Base-by-base conservation (phyloP, 1,140 invertebrate genomes). In the Apis florea region DNA sequence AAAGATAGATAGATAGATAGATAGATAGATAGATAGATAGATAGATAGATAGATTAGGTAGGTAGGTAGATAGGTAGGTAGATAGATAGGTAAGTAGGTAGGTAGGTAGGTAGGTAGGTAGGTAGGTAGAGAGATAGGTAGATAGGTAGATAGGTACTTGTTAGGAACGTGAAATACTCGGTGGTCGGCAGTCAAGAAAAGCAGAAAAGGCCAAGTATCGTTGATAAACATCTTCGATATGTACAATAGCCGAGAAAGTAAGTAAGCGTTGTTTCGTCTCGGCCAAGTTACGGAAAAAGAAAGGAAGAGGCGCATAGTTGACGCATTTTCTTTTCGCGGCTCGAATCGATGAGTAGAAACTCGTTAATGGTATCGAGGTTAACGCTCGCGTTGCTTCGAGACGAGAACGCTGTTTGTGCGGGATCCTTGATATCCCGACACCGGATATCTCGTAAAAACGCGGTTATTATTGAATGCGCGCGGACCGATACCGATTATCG, bases 201-300 rank as follows among this genome's bases (percentile, higher is more conserved):
- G 56, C 77, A 85, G 59, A 56, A 59, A 80, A 67, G 58, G 53
- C 56, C 49, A 49, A 79, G 78, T 56, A 80, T 68, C 51, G 51
- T 82, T 73, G 83, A 84, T 84, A 84, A 84, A 70, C 70, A 82
- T 78, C 83, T 85, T 83, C 74, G 80, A 83, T 84, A 70, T 51
- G 80, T 74, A 83, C 83, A 84, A 84, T 84, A 84, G 82, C 73
- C 73, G 63, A 82, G 47, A 24, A 56, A 68, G 67, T 67, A 56
- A 40, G 31, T 6, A 6, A 40, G 56, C 58, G 11, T 24, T 5
- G 31, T 47, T 19, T 12, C 72, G 21, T 58, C 3, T 24, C 10
- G 10, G 13, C 59, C 15, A 8, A 26, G 61, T 59, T 24, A 17
- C 49, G 54, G 26, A 56, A 17, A 19, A n/a, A 21, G 63, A 76